A percentile compares a stretch with the other conserved stretches of the same genome.
Evolutionary conservation across 2,797 vertebrate species (phyloP).

Genomic region (Otus scops): DNA sequence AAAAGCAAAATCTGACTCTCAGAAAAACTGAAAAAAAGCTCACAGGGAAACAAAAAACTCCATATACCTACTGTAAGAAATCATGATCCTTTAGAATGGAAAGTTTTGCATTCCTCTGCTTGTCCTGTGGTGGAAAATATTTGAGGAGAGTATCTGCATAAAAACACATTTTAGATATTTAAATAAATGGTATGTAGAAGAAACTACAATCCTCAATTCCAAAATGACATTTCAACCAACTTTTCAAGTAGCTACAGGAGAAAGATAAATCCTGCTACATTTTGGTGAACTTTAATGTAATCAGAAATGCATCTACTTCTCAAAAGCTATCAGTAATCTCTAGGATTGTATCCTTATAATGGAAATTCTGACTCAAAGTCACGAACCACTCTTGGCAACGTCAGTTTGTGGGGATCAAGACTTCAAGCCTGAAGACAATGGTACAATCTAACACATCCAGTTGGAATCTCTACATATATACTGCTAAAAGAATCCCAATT

Average conservation of each 20-base stretch:
- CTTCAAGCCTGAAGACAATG: not conserved
- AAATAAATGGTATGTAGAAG: not conserved
- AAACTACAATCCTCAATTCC: not conserved
- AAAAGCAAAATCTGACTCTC: not conserved
- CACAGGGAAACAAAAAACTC: not conserved
- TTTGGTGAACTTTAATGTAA: not conserved
- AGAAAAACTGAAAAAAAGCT: not conserved
- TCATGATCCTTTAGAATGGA: slow-evolving; percentile 83
- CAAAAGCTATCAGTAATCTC: not conserved
- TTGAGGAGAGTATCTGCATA: slow-evolving; percentile 74
- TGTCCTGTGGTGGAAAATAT: slow-evolving; percentile 76
- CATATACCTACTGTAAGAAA: slow-evolving; percentile 81
- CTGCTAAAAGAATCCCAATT: not conserved
- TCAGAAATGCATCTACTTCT: not conserved
- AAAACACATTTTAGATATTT: not conserved
- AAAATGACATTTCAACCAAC: not conserved
- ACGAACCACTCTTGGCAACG: not conserved
- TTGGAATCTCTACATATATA: not conserved
- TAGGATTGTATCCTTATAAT: not conserved
- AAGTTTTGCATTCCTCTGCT: slow-evolving; percentile 84
- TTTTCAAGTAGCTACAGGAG: not conserved
- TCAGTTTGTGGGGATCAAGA: not conserved
- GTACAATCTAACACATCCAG: not conserved
- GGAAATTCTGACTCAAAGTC: not conserved
- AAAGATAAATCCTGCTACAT: not conserved